Evolutionary conservation across 2,113 vertebrate species (phyloP), one percentile per base, ranked within the genome.

Genomic region (Clupea harengus): DNA sequence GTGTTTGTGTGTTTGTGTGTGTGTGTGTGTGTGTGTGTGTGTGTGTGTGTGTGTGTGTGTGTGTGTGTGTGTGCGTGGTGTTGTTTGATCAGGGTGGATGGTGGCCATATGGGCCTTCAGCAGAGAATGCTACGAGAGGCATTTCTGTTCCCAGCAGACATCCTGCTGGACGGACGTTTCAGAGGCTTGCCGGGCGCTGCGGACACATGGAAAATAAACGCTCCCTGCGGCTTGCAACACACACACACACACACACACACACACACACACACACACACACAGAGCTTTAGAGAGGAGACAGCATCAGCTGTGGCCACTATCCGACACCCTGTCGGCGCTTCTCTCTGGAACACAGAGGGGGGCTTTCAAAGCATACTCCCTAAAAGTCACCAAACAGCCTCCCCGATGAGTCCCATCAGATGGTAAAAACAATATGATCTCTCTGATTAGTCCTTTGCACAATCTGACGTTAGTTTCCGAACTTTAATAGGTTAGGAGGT

Each of bases 181-280:
- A 67, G 60, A 28, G 60, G 0, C n/a, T 25, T 17, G 52, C 22
- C 6, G 25, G 25, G 22, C 20, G n/a, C 60, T 25, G 25, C 60
- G 7, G 60, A 25, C 60, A 67, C 60, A 67, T 25, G 60, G 60
- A 60, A 60, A 67, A 67, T 67, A 28, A 67, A 67, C 25, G 22
- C 25, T 67, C 60, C 60, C 60, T 88, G 89, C 91, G 84, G 90
- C 92, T 91, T 91, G 49, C 6, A 67, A 67, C 57, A 64, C 57
- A 64, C 57, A 64, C 57, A 64, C 20, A 64, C 57, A 64, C 57
- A 82, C 15, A 11, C 7, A 72, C 9, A 78, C 25, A 39, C 9
- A 81, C 46, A 46, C 50, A 49, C 83, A 8, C 46, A 57, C 28
- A 75, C 8, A 75, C 49, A 45, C 18, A n/a, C 78, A 84, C 67